Percentiles rank a stretch among this genome's conserved stretches.
phyloP scores from a whole-genome alignment of 2,888 invertebrate species.

The Crocallis elinguaria region DNA sequence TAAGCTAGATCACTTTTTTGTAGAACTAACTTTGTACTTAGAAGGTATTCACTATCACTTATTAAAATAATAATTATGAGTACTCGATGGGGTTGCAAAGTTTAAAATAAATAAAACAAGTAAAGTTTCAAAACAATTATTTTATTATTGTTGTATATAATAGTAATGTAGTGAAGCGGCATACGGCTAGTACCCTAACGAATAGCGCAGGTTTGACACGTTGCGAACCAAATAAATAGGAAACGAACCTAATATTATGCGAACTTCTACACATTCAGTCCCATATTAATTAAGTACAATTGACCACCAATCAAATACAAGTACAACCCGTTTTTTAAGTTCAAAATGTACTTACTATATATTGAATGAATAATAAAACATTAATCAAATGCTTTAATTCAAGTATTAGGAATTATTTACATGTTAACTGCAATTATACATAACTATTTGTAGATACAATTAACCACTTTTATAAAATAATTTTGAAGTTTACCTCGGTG shows the following conservation, averaged over 20 bases:
- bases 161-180: conserved; percentile 78
- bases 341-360: too few species aligned
- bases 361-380: too few species aligned
- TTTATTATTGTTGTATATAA: conserved; percentile 79
- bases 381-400: too few species aligned
- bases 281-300: not conserved
- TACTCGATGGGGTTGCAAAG: not conserved
- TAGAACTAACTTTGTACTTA: not conserved
- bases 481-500: not conserved
- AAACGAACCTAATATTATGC: conserved; percentile 36
- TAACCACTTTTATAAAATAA: too few species aligned
- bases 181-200: conserved; percentile 75
- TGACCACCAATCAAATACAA: conserved; percentile 11
- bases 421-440: too few species aligned
- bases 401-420: too few species aligned
- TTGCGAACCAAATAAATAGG: conserved; percentile 44
- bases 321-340: too few species aligned
- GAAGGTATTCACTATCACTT: not conserved
- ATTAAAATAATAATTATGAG: not conserved
- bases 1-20: not conserved
- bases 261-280: not conserved
- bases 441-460: too few species aligned
- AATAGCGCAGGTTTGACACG: conserved; percentile 61
- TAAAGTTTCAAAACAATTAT: conserved; percentile 76
- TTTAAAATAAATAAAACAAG: conserved; percentile 51